A percentile compares a stretch with the other conserved stretches of the same genome.
Evolutionary conservation across 2,797 vertebrate genomes (phyloP).

Genomic region (Loriculus beryllinus): DNA sequence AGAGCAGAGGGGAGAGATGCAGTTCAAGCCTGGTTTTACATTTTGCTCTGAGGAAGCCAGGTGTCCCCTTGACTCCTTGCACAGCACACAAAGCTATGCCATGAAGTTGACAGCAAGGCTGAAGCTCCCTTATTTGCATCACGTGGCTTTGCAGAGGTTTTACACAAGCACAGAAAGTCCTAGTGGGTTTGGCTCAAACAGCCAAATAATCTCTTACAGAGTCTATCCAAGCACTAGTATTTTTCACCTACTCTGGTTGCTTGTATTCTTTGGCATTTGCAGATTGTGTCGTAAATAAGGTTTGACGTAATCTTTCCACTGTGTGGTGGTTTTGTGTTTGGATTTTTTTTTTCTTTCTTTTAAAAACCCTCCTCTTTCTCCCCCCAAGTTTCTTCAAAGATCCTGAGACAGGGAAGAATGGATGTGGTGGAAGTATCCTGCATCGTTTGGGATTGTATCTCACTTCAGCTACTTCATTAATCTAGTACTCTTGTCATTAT

Average conservation of each 20-base stretch:
- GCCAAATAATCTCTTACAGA: neutral
- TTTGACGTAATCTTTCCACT: neutral
- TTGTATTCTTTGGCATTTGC: conserved; percentile 12
- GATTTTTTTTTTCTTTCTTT: neutral
- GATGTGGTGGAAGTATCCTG: neutral
- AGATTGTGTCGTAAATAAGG: neutral
- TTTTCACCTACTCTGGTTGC: neutral
- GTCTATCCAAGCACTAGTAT: neutral
- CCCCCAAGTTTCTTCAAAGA: neutral
- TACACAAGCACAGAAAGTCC: neutral
- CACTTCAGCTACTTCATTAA: neutral
- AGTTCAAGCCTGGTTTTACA: neutral
- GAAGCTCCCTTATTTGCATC: neutral
- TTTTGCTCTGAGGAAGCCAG: neutral
- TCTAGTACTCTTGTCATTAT: neutral
- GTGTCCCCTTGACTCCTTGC: neutral
- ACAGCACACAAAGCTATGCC: neutral
- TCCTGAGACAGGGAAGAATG: neutral
- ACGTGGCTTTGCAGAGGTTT: neutral
- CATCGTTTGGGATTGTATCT: neutral
- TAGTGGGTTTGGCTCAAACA: neutral
- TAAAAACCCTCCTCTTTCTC: neutral
- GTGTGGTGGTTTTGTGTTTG: neutral
- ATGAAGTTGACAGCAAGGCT: neutral
- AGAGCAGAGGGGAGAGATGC: neutral